A percentile compares a stretch with the other conserved stretches of the same genome.
phyloP scores from a whole-genome alignment of 2,888 invertebrate species.

The Brachylomia viminalis region DNA sequence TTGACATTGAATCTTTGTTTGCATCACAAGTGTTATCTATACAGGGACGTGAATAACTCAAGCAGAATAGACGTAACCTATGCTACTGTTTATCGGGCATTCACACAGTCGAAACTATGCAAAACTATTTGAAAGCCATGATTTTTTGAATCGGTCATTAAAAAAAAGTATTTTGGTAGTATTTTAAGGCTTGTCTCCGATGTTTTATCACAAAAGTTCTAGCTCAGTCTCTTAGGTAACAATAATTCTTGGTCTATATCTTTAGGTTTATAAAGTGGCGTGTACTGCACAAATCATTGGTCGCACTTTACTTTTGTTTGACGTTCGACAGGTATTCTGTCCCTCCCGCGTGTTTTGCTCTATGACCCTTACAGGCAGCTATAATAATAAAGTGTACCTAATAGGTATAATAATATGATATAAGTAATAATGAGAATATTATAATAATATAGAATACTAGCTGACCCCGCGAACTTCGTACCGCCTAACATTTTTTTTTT shows the following conservation, averaged over 20 bases:
- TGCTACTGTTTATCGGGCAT: conserved; percentile 11
- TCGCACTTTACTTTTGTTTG: neutral
- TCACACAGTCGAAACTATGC: neutral
- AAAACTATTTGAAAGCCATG: conserved; percentile 12
- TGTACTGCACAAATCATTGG: neutral
- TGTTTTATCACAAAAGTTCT: conserved; percentile 35
- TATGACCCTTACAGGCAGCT: neutral
- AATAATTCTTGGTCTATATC: too few relatives aligned
- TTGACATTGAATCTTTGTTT: conserved; percentile 49
- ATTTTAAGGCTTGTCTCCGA: conserved; percentile 11
- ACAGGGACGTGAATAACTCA: conserved; percentile 18
- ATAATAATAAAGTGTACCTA: too few relatives aligned
- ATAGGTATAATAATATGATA: neutral
- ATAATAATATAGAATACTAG: neutral
- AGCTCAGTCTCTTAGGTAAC: conserved; percentile 4
- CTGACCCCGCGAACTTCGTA: too few relatives aligned
- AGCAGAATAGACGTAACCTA: conserved; percentile 35
- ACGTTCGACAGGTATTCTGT: neutral
- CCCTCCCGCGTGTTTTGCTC: neutral
- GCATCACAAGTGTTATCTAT: conserved; percentile 33
- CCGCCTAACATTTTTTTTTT: too few relatives aligned
- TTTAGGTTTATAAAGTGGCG: neutral
- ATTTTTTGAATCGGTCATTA: conserved; percentile 28
- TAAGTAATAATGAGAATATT: neutral
- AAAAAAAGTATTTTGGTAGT: conserved; percentile 6